Base-by-base conservation (phyloP, 1,140 invertebrate genomes). In the Drosophila orena region DNA sequence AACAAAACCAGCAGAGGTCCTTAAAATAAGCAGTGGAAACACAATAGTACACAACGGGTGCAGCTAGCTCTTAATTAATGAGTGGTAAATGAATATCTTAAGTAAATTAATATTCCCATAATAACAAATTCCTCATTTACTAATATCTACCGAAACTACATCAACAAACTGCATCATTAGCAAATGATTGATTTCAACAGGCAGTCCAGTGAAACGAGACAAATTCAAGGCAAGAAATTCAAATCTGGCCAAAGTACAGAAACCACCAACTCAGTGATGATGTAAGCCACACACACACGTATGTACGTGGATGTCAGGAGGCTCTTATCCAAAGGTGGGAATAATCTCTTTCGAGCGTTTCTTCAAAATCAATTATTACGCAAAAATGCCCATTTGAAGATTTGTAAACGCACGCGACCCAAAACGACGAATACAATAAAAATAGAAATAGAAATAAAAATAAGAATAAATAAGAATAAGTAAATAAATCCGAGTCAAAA, bases 361-460 rank as follows among this genome's bases (percentile, higher is more conserved):
- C 37, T 27, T 47, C n/a, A 68, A 47, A 68, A 65, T 68, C 64
- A 68, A 68, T 68, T 68, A 68, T 68, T 65, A 65, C 44, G 20
- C 37, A 37, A 27, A 68, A 66, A 68, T 53, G 30, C 46, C 64
- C 65, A 68, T 68, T 65, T 17, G 8, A 43, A 34, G 60, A 68
- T 68, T 65, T 27, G 27, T 37, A 7, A 2, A 17, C 34, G 8
- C 30, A 11, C 17, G 12, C 8, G n/a, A 22, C 12, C 12, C 1
- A 44, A 30, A 6, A 14, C 46, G 3, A 14, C 5, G 4, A 24
- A 24, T 24, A 17, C 17, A 17, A 17, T 17, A 17, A 55, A 24
- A 11, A 6, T 37, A 37, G 1, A 35, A 4, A 24, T 24, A 35
- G 0, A 35, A 7, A 35, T 10, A 17, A 35, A 35, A 35, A 35